Evolutionary conservation across 2,888 invertebrate species (phyloP).

Genomic region (Pterostichus madidus): DNA sequence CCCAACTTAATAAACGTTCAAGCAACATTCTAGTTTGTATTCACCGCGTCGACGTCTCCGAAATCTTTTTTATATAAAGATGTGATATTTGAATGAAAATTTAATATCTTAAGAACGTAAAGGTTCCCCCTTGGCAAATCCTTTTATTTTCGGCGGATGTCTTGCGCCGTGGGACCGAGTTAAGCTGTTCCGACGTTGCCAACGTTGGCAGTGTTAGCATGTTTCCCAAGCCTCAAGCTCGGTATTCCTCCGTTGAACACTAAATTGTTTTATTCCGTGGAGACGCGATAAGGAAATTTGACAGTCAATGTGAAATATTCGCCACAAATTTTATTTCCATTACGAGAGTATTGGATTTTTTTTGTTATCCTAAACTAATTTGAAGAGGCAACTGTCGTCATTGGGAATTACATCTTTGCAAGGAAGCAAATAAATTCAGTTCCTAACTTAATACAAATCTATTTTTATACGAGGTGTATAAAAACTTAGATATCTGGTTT

Average conservation of each 20-base stretch:
- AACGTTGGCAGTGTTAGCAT: slow-evolving; percentile 17
- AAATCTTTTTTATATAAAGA: slow-evolving; percentile 59
- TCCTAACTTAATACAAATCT: too few relatives aligned
- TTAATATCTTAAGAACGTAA: slow-evolving; percentile 62
- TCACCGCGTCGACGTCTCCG: slow-evolving; percentile 51
- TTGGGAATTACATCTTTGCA: background rate
- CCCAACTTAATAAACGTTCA: slow-evolving; percentile 54
- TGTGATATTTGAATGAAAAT: slow-evolving; percentile 63
- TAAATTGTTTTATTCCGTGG: slow-evolving; percentile 50
- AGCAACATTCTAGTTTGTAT: slow-evolving; percentile 60
- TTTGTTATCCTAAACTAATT: slow-evolving; percentile 41
- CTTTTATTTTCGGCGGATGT: slow-evolving; percentile 60
- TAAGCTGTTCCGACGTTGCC: slow-evolving; percentile 55
- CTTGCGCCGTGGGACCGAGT: slow-evolving; percentile 58
- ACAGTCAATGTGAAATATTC: slow-evolving; percentile 53
- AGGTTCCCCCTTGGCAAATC: slow-evolving; percentile 54
- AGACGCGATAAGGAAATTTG: slow-evolving; percentile 46
- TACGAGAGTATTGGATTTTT: slow-evolving; percentile 28
- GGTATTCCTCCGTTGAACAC: slow-evolving; percentile 35
- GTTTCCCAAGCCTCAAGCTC: slow-evolving; percentile 39
- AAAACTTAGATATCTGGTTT: too few relatives aligned
- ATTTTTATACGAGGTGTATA: too few relatives aligned
- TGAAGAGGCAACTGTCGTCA: slow-evolving; percentile 3
- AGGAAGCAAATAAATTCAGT: too few relatives aligned
- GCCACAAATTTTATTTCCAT: slow-evolving; percentile 42